phyloP scores from a whole-genome alignment of 2,888 invertebrate species.

The Cyclophora punctaria region DNA sequence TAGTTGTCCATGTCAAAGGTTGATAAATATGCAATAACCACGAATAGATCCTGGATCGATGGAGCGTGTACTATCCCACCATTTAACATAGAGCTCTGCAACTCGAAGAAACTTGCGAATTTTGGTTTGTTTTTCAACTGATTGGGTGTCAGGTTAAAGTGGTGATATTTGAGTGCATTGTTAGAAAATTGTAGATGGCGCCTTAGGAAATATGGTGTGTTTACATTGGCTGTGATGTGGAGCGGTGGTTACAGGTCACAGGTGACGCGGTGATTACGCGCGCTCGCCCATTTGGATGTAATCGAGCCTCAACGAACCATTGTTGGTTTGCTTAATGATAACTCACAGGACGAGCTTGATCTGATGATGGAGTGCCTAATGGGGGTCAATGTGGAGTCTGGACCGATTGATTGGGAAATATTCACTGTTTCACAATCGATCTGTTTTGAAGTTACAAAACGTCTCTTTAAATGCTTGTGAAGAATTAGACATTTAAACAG shows the following conservation, averaged over 20 bases:
- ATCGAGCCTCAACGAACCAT: slow-evolving; percentile 5
- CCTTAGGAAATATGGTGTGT: slow-evolving; percentile 67
- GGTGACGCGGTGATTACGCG: slow-evolving; percentile 65
- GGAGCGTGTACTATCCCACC: slow-evolving; percentile 54
- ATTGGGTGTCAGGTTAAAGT: slow-evolving; percentile 30
- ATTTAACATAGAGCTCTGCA: slow-evolving; percentile 22
- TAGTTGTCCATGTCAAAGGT: slow-evolving; percentile 73
- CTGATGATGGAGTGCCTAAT: no score
- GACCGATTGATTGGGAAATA: no score
- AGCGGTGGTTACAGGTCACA: slow-evolving; percentile 60
- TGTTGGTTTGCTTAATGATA: no score
- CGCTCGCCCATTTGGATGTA: slow-evolving; percentile 49
- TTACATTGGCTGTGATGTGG: slow-evolving; percentile 66
- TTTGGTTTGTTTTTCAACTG: slow-evolving; percentile 3
- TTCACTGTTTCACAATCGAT: no score
- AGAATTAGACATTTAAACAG: no score
- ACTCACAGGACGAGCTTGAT: no score
- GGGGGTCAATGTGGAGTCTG: no score
- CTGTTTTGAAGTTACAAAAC: no score
- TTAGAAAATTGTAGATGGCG: slow-evolving; percentile 74
- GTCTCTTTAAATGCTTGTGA: no score
- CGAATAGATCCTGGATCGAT: slow-evolving; percentile 64
- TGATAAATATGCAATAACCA: slow-evolving; percentile 74
- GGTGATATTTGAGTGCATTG: slow-evolving; percentile 57
- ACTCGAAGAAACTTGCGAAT: neutral